Conservation (phyloP, 2,113 vertebrate genomes). For the Crotalus tigris region DNA sequence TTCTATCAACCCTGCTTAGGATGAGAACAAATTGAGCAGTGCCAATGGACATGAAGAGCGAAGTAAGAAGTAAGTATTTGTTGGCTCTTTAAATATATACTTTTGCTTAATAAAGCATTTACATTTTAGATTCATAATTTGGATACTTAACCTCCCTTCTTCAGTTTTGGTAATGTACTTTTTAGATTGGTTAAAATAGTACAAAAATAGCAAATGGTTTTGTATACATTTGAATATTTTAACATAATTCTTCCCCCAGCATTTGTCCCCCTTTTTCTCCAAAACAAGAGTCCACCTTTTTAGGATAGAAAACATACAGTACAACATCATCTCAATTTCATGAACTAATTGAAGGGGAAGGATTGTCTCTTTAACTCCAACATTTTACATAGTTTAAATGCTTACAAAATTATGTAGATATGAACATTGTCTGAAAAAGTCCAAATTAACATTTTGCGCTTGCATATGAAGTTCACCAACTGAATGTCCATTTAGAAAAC, state of each 20-base stretch:
- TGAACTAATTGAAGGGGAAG: neutral
- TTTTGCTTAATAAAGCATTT: neutral
- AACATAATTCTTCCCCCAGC: neutral
- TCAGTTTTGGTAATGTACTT: neutral
- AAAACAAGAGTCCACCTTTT: neutral
- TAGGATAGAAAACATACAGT: neutral
- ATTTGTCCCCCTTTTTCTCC: neutral
- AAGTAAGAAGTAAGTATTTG: slow-evolving; percentile 87
- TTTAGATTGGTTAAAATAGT: neutral
- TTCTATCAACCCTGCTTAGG: slow-evolving; percentile 99
- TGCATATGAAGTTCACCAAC: neutral
- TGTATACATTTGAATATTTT: neutral
- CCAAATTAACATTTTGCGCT: neutral
- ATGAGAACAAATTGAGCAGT: slow-evolving; percentile 91
- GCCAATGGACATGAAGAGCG: slow-evolving; percentile 89
- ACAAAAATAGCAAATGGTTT: neutral
- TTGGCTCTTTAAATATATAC: neutral
- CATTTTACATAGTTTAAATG: neutral
- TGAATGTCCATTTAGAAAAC: neutral
- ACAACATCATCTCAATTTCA: neutral
- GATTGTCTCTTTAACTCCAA: neutral
- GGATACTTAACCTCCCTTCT: neutral
- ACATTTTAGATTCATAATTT: neutral
- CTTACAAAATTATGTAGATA: neutral
- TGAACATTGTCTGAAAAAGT: neutral